Percentiles rank a stretch among this genome's conserved stretches.
Evolutionary conservation across 2,113 vertebrate genomes (phyloP).

Genomic region (Prionailurus bengalensis): DNA sequence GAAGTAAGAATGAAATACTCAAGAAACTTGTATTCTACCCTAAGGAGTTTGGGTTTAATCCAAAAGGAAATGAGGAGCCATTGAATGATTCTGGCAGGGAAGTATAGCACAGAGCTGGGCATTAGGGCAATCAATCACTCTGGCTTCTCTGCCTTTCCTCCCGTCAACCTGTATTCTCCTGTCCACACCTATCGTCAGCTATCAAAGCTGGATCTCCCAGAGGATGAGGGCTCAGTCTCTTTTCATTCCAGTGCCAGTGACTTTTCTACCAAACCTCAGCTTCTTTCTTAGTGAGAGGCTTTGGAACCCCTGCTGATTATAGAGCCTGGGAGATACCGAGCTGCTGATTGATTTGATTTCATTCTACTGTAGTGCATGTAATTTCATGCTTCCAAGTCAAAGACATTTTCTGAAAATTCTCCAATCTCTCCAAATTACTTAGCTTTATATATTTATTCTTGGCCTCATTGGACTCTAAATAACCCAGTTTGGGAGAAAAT

Average conservation of each 20-base stretch:
- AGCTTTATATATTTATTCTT: constrained; percentile 77
- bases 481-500: constrained; percentile 70
- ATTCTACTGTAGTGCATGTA: constrained; percentile 69
- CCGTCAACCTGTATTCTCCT: neutral
- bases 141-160: neutral
- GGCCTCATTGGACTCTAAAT: constrained; percentile 77
- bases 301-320: constrained; percentile 65
- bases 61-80: neutral
- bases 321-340: constrained; percentile 8
- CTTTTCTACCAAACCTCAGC: neutral
- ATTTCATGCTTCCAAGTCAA: constrained; percentile 79
- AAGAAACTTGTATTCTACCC: neutral
- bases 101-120: too few relatives aligned
- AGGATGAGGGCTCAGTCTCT: neutral
- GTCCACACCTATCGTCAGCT: neutral
- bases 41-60: neutral
- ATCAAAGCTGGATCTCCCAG: neutral
- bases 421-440: constrained; percentile 72
- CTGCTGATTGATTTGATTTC: constrained; percentile 79
- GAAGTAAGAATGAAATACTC: neutral
- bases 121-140: neutral
- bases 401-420: constrained; percentile 78
- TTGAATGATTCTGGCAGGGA: neutral
- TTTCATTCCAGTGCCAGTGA: neutral
- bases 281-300: neutral